These are phyloP conservation scores for Rhodophaea formosa DNA, from an alignment of 2,888 invertebrate species.

Conservation along the genomic window DNA sequence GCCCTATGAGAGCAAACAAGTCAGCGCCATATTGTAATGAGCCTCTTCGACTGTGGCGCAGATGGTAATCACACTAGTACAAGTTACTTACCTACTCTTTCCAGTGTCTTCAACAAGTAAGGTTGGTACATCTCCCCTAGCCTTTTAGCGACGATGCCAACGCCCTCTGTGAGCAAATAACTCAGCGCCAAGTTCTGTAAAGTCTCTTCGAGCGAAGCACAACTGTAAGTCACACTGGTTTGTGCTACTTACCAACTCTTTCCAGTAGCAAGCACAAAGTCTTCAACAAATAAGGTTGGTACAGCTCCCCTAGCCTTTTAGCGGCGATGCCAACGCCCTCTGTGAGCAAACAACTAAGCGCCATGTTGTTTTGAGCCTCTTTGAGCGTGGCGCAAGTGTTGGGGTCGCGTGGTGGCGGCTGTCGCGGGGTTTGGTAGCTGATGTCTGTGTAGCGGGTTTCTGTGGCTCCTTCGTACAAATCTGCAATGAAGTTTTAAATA, in stretches of 20 bases:
- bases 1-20: slow-evolving; percentile 86
- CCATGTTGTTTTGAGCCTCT: slow-evolving; percentile 83
- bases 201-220: slow-evolving; percentile 61
- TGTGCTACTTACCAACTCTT: slow-evolving; percentile 85
- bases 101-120: slow-evolving; percentile 84
- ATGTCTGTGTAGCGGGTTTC: slow-evolving; percentile 69
- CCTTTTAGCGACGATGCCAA: slow-evolving; percentile 82
- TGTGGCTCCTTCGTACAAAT: slow-evolving; percentile 64
- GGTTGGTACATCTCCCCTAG: slow-evolving; percentile 78
- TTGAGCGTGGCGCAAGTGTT: slow-evolving; percentile 45
- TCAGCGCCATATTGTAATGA: slow-evolving; percentile 83
- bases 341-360: slow-evolving; percentile 84
- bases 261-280: slow-evolving; percentile 86
- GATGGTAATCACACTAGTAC: no score
- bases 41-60: slow-evolving; percentile 62
- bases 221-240: no score
- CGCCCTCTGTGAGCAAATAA: slow-evolving; percentile 86
- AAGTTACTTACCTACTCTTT: slow-evolving; percentile 86
- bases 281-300: slow-evolving; percentile 83
- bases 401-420: slow-evolving; percentile 24
- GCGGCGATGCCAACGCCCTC: slow-evolving; percentile 87
- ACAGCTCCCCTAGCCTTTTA: slow-evolving; percentile 67
- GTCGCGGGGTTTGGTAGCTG: slow-evolving; percentile 44
- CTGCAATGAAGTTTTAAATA: slow-evolving; percentile 35
- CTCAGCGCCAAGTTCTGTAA: slow-evolving; percentile 84